Evolutionary conservation across 1,140 invertebrate species (phyloP).

Genomic region (Cryptotermes secundus): DNA sequence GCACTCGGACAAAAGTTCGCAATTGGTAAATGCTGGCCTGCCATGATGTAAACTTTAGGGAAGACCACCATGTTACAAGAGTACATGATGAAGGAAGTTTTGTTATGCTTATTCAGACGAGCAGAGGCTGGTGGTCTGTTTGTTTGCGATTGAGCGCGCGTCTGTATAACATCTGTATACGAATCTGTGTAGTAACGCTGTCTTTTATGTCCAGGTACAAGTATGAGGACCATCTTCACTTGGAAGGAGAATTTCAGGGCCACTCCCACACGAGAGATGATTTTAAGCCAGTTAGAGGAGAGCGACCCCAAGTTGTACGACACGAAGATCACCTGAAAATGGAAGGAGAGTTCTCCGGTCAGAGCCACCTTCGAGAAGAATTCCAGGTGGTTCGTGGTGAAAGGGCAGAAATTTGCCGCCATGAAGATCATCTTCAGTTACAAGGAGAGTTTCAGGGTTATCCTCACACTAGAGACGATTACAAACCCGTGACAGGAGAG

Average conservation of each 20-base stretch:
- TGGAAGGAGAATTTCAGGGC: conserved; percentile 54
- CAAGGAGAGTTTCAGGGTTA: conserved; percentile 44
- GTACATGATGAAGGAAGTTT: no score
- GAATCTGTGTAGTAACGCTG: neutral
- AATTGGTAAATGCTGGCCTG: no score
- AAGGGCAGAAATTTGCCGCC: conserved; percentile 36
- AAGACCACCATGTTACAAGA: no score
- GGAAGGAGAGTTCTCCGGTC: conserved; percentile 51
- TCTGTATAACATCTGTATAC: neutral
- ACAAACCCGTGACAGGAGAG: conserved; percentile 53
- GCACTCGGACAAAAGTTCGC: no score
- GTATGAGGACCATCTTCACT: conserved; percentile 56
- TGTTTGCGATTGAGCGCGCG: no score
- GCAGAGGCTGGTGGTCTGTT: no score
- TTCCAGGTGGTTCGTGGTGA: conserved; percentile 43
- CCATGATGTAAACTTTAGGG: no score
- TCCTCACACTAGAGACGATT: conserved; percentile 39
- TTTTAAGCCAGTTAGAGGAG: conserved; percentile 36
- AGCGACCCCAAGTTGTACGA: conserved; percentile 43
- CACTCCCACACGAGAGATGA: conserved; percentile 35
- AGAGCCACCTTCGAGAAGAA: conserved; percentile 40
- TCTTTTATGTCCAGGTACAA: conserved; percentile 37
- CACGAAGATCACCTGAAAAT: conserved; percentile 52
- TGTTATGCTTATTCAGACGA: no score
- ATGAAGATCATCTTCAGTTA: conserved; percentile 40